Evolutionary conservation across 2,113 vertebrate species (phyloP), one percentile per base, ranked within the genome.

Genomic region (Triplophysa tibetana): DNA sequence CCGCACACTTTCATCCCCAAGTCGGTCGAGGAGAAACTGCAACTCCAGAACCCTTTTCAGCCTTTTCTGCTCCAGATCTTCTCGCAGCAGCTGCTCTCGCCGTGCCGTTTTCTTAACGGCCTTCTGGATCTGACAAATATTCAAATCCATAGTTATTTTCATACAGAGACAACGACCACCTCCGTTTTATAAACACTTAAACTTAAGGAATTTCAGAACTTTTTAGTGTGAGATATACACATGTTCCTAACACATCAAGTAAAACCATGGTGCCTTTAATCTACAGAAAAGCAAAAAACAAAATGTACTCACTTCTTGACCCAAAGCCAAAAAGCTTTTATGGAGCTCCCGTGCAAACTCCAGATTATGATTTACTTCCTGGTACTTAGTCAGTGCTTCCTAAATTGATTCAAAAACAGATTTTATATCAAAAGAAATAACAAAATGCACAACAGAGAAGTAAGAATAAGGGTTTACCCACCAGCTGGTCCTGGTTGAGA

Each of bases 401-500:
- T 99, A 86, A 64, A 89, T 83, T 48, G 1, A 26, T 19, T 62
- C 77, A 54, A 0, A 26, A 65, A 66, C 78, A n/a, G 3, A 52
- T 21, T 21, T n/a, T 19, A 9, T 61, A 50, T 24, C 2, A 8
- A 0, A n/a, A 56, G 8, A 56, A 56, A 9, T 7, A 58, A 54
- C 1, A 19, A 17, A 17, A 16, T 17, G 21, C 13, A 6, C 3
- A 68, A 8, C 48, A 45, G 14, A 45, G n/a, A 24, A 60, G 7
- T 67, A 8, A 52, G 19, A 13, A 16, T 61, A 16, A 54, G 12
- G 6, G 7, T 64, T 82, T 11, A 88, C 91, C 89, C 90, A 98
- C 97, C 95, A 98, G 91, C 84, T 98, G 96, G 88, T 98, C 97
- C 91, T 96, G 96, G 89, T 98, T 98, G 80, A 98, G 95, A 83